Conservation (phyloP, 92 coral and sea anemone species). For the Montipora capitata region DNA sequence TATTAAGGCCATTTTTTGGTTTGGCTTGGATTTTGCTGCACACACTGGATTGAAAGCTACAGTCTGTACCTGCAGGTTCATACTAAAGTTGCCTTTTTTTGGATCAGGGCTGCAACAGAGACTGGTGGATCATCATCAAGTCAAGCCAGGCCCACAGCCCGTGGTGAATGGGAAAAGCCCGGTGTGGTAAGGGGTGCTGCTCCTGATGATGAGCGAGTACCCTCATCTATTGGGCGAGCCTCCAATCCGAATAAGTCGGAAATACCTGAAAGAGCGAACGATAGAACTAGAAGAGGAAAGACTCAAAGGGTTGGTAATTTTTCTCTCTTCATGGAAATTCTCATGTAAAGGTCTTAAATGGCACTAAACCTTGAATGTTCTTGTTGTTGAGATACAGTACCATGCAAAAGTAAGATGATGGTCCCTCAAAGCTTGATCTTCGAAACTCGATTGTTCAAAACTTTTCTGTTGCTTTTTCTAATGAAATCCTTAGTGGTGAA, state of each 20-base stretch:
- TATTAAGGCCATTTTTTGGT: too few species aligned
- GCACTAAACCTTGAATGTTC: too few species aligned
- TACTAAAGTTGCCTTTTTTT: neutral
- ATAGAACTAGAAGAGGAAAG: slow-evolving; percentile 72
- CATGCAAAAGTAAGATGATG: too few species aligned
- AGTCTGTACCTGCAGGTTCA: too few species aligned
- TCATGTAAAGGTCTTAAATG: too few species aligned
- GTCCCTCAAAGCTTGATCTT: too few species aligned
- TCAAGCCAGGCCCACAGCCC: slow-evolving; percentile 64
- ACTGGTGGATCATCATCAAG: slow-evolving; percentile 49
- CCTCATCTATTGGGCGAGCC: slow-evolving; percentile 91
- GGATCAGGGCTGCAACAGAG: slow-evolving; percentile 62
- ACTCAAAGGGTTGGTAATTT: slow-evolving; percentile 66
- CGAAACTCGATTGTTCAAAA: too few species aligned
- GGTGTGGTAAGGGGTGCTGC: slow-evolving; percentile 61
- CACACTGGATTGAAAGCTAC: neutral
- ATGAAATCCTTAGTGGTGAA: too few species aligned
- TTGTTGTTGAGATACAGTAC: neutral
- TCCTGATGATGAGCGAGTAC: slow-evolving; percentile 78
- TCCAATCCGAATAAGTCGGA: slow-evolving; percentile 97
- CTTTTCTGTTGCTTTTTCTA: too few species aligned
- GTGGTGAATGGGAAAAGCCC: slow-evolving; percentile 74
- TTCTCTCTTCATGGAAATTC: neutral
- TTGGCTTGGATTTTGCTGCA: too few species aligned
- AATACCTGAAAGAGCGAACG: slow-evolving; percentile 93